A percentile compares a stretch with the other conserved stretches of the same genome.
Evolutionary conservation across 2,888 invertebrate species (phyloP).

Genomic region (Drosophila borealis): DNA sequence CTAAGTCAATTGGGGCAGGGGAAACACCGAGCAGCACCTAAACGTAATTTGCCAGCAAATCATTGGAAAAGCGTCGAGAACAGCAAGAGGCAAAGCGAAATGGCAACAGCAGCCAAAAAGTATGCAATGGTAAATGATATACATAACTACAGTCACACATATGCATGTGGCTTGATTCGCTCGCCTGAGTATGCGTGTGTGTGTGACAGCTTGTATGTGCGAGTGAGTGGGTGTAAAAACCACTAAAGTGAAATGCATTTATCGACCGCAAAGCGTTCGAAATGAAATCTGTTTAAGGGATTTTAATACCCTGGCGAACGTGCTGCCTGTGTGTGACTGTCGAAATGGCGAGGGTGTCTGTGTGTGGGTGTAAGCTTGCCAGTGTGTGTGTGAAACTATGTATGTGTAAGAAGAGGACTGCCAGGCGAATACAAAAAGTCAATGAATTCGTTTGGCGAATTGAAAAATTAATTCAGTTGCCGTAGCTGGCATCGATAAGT

Average conservation of each 20-base stretch:
- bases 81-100: conserved; percentile 32
- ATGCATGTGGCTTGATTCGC: neutral
- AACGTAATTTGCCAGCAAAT: conserved; percentile 78
- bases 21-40: conserved; percentile 61
- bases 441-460: conserved; percentile 83
- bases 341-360: conserved; percentile 1
- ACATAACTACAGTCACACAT: conserved; percentile 43
- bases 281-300: conserved; percentile 83
- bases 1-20: conserved; percentile 30
- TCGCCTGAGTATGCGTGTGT: neutral
- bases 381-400: conserved; percentile 8
- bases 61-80: conserved; percentile 66
- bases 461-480: conserved; percentile 83
- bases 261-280: conserved; percentile 82
- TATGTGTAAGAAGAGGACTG: conserved; percentile 32
- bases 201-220: conserved; percentile 7
- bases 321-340: conserved; percentile 56
- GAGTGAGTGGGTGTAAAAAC: conserved; percentile 65
- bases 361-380: neutral
- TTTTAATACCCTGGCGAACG: conserved; percentile 79
- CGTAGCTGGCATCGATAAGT: conserved; percentile 77
- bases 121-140: conserved; percentile 71
- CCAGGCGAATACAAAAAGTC: conserved; percentile 75
- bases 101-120: conserved; percentile 63
- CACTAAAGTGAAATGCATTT: conserved; percentile 81